Evolutionary conservation across 2,888 invertebrate species (phyloP).

Genomic region (Mellilla xanthometata): DNA sequence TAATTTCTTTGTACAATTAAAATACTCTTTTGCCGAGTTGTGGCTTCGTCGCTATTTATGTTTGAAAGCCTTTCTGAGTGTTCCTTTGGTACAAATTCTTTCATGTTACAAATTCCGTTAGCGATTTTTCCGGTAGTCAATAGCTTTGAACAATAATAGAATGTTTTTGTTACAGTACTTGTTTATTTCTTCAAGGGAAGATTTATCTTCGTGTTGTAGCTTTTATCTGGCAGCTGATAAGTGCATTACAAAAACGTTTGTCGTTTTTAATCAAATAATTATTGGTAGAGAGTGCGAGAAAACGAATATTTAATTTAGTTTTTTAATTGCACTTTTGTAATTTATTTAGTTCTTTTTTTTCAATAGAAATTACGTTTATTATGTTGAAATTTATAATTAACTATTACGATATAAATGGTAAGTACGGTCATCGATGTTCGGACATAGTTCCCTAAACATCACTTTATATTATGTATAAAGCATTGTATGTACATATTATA

Average conservation of each 20-base stretch:
- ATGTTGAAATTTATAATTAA: too few relatives aligned
- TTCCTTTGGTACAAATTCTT: slow-evolving; percentile 11
- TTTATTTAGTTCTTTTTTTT: too few relatives aligned
- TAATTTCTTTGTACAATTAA: slow-evolving; percentile 28
- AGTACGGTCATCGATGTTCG: too few relatives aligned
- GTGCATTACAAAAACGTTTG: not conserved
- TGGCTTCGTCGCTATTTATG: slow-evolving; percentile 15
- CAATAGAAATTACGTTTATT: too few relatives aligned
- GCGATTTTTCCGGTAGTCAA: slow-evolving; percentile 12
- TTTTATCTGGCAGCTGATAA: not conserved
- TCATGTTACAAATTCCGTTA: slow-evolving; percentile 19
- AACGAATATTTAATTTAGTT: too few relatives aligned
- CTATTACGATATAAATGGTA: too few relatives aligned
- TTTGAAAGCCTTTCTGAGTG: slow-evolving; percentile 16
- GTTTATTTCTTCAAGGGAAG: slow-evolving; percentile 9
- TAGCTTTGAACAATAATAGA: slow-evolving; percentile 14
- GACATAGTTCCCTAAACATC: too few relatives aligned
- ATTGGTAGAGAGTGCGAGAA: too few relatives aligned
- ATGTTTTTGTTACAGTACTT: slow-evolving; percentile 11
- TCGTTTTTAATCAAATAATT: too few relatives aligned
- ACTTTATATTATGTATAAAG: too few relatives aligned
- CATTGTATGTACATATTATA: too few relatives aligned
- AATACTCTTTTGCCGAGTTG: slow-evolving; percentile 24
- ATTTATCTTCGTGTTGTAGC: not conserved
- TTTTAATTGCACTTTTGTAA: too few relatives aligned